Evolutionary conservation across 2,888 invertebrate genomes (phyloP).

Genomic region (Deroplatys truncata): DNA sequence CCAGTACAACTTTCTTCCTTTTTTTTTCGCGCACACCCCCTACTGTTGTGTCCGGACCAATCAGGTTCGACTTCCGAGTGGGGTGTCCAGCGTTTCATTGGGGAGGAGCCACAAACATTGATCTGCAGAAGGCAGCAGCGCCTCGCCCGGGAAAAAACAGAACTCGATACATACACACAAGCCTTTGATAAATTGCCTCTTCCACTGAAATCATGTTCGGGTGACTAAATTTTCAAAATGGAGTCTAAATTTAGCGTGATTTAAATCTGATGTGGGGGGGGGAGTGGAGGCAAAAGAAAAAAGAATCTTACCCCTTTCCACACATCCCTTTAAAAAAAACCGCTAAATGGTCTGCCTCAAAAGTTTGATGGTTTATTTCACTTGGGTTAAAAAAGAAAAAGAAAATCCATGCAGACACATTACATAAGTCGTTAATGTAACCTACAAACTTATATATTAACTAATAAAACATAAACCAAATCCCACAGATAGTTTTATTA

Average conservation of each 20-base stretch:
- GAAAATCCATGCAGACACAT: too few species aligned
- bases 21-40: background rate
- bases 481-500: too few species aligned
- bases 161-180: background rate
- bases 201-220: background rate
- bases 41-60: background rate
- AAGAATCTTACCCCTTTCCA: background rate
- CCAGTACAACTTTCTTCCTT: background rate
- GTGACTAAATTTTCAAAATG: background rate
- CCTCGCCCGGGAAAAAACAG: background rate
- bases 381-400: background rate
- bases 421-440: too few species aligned
- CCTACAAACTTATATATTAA: too few species aligned
- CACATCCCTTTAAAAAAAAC: background rate
- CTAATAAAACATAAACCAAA: too few species aligned
- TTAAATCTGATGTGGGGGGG: background rate
- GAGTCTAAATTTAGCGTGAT: background rate
- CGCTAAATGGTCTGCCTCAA: background rate
- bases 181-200: background rate
- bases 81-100: background rate
- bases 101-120: background rate
- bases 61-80: background rate
- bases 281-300: too few species aligned
- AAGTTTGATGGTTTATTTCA: background rate
- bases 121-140: background rate